Base-by-base conservation (phyloP, 2,797 vertebrate species). In the Erethizon dorsatum region DNA sequence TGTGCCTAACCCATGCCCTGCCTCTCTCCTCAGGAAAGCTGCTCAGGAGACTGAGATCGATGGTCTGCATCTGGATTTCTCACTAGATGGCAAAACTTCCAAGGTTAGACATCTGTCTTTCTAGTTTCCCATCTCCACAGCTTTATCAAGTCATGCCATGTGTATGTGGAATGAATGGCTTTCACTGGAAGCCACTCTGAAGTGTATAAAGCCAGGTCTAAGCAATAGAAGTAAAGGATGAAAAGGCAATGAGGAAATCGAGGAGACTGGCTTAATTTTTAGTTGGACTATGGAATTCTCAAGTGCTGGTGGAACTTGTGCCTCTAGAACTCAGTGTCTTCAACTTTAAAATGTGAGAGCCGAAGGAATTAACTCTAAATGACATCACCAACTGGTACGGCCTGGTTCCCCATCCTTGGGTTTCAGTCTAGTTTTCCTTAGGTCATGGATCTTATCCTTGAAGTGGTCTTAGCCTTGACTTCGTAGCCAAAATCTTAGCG, bases 401-500 rank as follows among this genome's bases (percentile, higher is more conserved):
- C 2, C 15, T 54, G 37, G 61, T 13, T 50, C 45, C 79, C 59
- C 15, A 52, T 61, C 33, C 45, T n/a, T 71, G 50, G 6, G 20
- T 82, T 84, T 75, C 45, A 41, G 11, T 59, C 5, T 12, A 6
- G 6, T 69, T 83, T 95, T 84, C 50, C 24, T 91, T 85, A 12
- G 15, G 56, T 61, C n/a, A 22, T 5, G 17, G 52, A 2, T 73
- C 22, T 56, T 63, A 7, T 24, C 22, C 4, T 0, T 12, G 22
- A 54, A 37, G 31, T 69, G 61, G 50, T 95, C 11, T 28, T 86
- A 79, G 2, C 24, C 50, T 88, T 84, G 54, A 83, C 17, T 50
- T 84, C 73, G 14, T 33, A 92, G 69, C 41, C 85, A 77, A 84
- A 95, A 77, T 88, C 86, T 89, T 88, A 56, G 20, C 52, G 83